Conservation (phyloP, 2,113 vertebrate species). For the Micromys minutus region DNA sequence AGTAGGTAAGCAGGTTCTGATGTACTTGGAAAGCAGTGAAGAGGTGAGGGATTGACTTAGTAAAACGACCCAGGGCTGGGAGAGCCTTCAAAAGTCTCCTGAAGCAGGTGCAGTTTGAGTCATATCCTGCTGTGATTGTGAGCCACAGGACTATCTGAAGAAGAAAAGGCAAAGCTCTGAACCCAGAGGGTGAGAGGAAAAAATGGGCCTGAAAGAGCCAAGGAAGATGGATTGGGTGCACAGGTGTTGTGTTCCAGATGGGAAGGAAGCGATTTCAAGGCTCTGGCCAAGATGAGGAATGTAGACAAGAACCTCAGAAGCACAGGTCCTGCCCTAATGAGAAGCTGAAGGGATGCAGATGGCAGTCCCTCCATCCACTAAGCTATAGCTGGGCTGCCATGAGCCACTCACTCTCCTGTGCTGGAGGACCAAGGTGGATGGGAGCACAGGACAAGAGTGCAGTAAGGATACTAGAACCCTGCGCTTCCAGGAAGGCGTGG, state of each 20-base stretch:
- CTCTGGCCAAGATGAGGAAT: neutral
- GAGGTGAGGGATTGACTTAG: neutral
- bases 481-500: neutral
- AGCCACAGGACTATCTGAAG: neutral
- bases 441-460: neutral
- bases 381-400: neutral
- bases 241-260: no score
- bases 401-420: no score
- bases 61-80: neutral
- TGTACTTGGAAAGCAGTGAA: neutral
- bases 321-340: neutral
- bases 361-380: neutral
- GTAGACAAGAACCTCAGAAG: neutral
- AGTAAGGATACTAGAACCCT: neutral
- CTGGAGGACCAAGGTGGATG: neutral
- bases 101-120: neutral
- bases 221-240: neutral
- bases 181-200: neutral
- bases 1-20: neutral
- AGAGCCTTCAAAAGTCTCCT: neutral
- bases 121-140: neutral
- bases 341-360: no score
- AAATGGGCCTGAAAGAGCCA: neutral
- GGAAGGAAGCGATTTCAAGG: neutral
- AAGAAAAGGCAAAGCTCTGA: neutral